Percentiles rank a stretch among this genome's conserved stretches.
phyloP scores from a whole-genome alignment of 2,113 vertebrate genomes.

The Melanocharis versteri region DNA sequence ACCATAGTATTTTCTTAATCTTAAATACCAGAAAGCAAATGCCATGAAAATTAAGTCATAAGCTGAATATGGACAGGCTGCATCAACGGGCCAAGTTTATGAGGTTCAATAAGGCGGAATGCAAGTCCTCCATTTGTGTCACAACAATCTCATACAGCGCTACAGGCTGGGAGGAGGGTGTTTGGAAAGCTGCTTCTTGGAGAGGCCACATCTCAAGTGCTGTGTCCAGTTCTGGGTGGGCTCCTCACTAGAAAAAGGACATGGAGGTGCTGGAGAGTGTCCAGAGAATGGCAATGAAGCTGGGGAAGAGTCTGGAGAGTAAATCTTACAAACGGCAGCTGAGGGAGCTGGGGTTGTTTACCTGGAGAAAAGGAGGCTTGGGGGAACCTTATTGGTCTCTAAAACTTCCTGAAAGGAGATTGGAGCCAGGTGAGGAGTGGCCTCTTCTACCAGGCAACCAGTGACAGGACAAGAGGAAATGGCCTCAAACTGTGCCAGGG shows the following conservation, averaged over 20 bases:
- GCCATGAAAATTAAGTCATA: not conserved
- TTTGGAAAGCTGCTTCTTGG: not conserved
- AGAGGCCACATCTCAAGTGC: not conserved
- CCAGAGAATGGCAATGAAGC: not conserved
- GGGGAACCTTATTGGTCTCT: not conserved
- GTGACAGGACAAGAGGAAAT: not conserved
- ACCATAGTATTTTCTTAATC: not conserved
- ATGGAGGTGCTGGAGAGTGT: rapidly evolving
- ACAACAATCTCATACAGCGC: not conserved
- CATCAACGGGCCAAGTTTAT: not conserved
- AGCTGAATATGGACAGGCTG: not conserved
- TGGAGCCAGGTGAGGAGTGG: not conserved
- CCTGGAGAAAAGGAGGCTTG: not conserved
- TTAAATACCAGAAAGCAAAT: not conserved
- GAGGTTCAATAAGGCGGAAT: not conserved
- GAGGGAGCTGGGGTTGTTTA: not conserved
- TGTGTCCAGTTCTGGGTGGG: not conserved
- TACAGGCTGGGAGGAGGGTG: not conserved
- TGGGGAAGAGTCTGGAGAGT: not conserved
- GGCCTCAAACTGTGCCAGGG: not conserved
- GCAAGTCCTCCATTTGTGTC: not conserved
- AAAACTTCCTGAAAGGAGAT: not conserved
- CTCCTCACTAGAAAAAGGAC: not conserved
- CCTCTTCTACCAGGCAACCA: not conserved
- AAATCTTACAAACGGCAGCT: not conserved